phyloP scores from a whole-genome alignment of 2,888 invertebrate genomes.

The Drosophila algonquin region DNA sequence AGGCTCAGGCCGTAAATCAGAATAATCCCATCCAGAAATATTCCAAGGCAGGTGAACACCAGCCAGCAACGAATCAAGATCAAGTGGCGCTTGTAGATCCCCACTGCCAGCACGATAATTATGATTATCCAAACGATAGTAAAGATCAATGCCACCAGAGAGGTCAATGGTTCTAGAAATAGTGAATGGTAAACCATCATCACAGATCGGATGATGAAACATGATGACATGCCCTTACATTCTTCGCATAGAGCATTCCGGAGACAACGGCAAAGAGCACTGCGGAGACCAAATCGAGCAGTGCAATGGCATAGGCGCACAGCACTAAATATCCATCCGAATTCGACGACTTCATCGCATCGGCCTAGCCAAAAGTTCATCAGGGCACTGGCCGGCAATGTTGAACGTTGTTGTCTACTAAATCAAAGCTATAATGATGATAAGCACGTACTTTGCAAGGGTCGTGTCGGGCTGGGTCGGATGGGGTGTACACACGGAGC shows the following conservation, averaged over 20 bases:
- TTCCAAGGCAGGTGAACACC: slow-evolving; percentile 66
- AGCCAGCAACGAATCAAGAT: slow-evolving; percentile 58
- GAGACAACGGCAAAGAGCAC: slow-evolving; percentile 66
- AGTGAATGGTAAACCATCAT: not conserved
- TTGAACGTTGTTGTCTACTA: slow-evolving; percentile 53
- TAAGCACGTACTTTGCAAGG: slow-evolving; percentile 67
- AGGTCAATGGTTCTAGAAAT: slow-evolving; percentile 49
- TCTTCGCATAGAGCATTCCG: slow-evolving; percentile 44
- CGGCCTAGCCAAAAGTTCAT: slow-evolving; percentile 21
- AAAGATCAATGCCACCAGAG: slow-evolving; percentile 56
- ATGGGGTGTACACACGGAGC: no score
- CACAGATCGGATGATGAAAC: no score
- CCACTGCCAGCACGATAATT: slow-evolving; percentile 45
- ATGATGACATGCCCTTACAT: slow-evolving; percentile 49
- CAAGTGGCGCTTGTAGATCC: slow-evolving; percentile 50
- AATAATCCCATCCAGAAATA: slow-evolving; percentile 58
- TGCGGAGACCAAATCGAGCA: slow-evolving; percentile 64
- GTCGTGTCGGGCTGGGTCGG: no score
- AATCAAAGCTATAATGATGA: slow-evolving; percentile 77
- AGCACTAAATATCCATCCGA: slow-evolving; percentile 62
- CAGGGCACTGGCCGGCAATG: slow-evolving; percentile 19
- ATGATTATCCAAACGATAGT: slow-evolving; percentile 59
- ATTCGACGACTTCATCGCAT: not conserved
- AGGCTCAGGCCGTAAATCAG: slow-evolving; percentile 62
- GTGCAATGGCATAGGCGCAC: slow-evolving; percentile 70